Conservation (phyloP, 37 sponge, comb jelly and placozoan species). For the Agelas oroides region DNA sequence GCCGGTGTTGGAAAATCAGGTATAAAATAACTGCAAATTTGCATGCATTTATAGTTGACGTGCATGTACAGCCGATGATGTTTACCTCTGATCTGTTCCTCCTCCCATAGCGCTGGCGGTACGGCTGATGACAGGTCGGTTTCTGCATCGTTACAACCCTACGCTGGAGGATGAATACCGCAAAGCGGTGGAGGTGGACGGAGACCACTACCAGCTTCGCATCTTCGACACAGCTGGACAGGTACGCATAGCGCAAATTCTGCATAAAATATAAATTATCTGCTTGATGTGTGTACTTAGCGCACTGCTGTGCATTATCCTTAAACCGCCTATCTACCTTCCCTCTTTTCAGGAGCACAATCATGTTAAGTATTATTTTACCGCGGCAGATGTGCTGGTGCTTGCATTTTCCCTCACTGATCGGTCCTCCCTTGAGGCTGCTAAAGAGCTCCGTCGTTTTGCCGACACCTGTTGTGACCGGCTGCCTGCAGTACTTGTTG, state of each 20-base stretch:
- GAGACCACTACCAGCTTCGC: slow-evolving; percentile 1
- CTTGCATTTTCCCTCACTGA: slow-evolving; percentile 45
- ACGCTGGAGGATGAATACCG: slow-evolving; percentile 53
- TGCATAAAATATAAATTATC: background rate
- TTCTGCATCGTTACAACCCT: slow-evolving; percentile 75
- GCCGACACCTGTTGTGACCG: background rate
- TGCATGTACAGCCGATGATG: too few species aligned
- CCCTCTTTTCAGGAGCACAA: background rate
- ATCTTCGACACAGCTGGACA: slow-evolving; percentile 69
- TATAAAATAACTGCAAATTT: background rate
- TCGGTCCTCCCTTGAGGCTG: slow-evolving; percentile 7
- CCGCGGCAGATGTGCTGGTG: slow-evolving; percentile 35
- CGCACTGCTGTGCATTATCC: background rate
- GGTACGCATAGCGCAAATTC: background rate
- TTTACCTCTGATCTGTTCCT: too few species aligned
- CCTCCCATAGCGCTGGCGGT: slow-evolving; percentile 49
- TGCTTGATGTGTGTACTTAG: too few species aligned
- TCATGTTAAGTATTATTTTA: slow-evolving; percentile 20
- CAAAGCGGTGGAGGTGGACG: background rate
- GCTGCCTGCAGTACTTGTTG: slow-evolving; percentile 41
- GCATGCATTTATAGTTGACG: too few species aligned
- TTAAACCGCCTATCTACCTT: too few species aligned
- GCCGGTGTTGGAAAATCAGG: slow-evolving; percentile 83
- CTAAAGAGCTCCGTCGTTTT: background rate
- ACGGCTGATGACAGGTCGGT: slow-evolving; percentile 58